These are phyloP conservation scores for Fragum sueziense DNA, from an alignment of 2,888 invertebrate genomes.

Conservation along the genomic window DNA sequence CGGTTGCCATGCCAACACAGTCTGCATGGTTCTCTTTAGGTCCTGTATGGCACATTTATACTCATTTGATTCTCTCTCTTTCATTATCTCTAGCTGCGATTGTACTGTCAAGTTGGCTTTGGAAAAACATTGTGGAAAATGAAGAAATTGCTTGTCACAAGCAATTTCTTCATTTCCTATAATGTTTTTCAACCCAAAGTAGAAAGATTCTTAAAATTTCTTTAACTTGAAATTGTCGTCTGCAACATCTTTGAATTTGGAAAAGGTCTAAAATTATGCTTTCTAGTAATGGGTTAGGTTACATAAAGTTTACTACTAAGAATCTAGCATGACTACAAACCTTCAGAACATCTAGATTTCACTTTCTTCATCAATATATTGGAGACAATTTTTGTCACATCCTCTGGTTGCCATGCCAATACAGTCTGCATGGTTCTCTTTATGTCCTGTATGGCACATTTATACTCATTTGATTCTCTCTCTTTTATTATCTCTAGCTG, in stretches of 20 bases:
- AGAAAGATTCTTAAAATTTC: too few relatives aligned
- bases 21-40: constrained; percentile 62
- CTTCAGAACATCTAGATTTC: too few relatives aligned
- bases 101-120: constrained; percentile 67
- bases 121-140: too few relatives aligned
- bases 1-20: constrained; percentile 70
- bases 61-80: constrained; percentile 48
- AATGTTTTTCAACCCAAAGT: too few relatives aligned
- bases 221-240: too few relatives aligned
- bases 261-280: too few relatives aligned
- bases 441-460: constrained; percentile 63
- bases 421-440: constrained; percentile 62
- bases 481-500: constrained; percentile 62
- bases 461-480: constrained; percentile 49
- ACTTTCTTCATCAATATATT: constrained; percentile 30
- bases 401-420: constrained; percentile 72
- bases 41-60: constrained; percentile 63
- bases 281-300: too few relatives aligned
- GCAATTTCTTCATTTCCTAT: too few relatives aligned
- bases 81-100: constrained; percentile 63
- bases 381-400: constrained; percentile 63
- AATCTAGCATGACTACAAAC: too few relatives aligned
- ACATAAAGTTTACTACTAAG: too few relatives aligned
- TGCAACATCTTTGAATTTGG: too few relatives aligned
- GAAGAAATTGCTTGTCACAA: too few relatives aligned